phyloP scores from a whole-genome alignment of 2,888 invertebrate species.

The Rotaria socialis region DNA sequence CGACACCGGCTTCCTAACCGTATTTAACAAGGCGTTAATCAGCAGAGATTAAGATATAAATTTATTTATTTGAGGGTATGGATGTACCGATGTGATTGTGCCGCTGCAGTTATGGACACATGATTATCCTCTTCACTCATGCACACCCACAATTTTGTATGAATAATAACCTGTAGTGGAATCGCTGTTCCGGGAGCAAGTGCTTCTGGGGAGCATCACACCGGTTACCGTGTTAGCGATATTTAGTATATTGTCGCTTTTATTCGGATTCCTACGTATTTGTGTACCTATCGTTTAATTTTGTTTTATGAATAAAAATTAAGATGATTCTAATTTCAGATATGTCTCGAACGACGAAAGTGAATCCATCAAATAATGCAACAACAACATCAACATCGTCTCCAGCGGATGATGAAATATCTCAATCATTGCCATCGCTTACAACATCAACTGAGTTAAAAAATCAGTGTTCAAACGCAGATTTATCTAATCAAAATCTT shows the following conservation, averaged over 20 bases:
- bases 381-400: background rate
- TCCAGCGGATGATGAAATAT: background rate
- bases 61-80: no score
- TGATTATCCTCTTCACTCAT: no score
- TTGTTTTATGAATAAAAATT: background rate
- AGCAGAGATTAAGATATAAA: no score
- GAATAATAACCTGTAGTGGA: background rate
- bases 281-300: background rate
- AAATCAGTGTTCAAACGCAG: background rate
- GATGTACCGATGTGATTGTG: no score
- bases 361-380: background rate
- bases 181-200: no score
- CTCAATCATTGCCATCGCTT: background rate
- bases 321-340: background rate
- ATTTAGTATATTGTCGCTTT: background rate
- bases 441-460: background rate
- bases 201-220: background rate
- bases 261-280: background rate
- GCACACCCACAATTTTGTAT: no score
- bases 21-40: no score
- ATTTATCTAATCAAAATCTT: background rate
- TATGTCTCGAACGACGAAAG: background rate
- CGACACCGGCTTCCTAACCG: background rate
- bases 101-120: no score
- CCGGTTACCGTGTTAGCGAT: background rate